These are phyloP conservation scores for Ennomos quercinarius DNA, from an alignment of 2,888 invertebrate species.

Conservation along the genomic window DNA sequence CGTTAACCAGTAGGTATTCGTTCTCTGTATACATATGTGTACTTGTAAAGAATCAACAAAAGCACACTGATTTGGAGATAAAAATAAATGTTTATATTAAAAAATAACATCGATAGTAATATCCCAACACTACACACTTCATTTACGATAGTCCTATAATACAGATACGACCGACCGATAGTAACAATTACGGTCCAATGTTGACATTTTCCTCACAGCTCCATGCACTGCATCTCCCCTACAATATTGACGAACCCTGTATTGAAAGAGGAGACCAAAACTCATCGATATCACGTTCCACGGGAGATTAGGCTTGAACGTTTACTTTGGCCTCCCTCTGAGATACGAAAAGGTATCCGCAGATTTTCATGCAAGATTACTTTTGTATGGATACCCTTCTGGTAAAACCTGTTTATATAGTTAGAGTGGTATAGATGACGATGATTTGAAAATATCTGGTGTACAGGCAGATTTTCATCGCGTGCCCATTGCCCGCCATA, in stretches of 20 bases:
- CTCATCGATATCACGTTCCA: constrained; percentile 73
- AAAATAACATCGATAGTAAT: background rate
- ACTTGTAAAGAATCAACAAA: too few species aligned
- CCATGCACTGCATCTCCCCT: constrained; percentile 38
- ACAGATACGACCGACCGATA: constrained; percentile 41
- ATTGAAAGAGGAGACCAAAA: constrained; percentile 40
- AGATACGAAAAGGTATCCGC: constrained; percentile 37
- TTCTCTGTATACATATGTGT: too few species aligned
- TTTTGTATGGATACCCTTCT: constrained; percentile 20
- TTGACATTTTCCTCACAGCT: constrained; percentile 69
- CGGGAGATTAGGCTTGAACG: constrained; percentile 69
- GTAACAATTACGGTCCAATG: constrained; percentile 62
- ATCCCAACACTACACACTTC: constrained; percentile 27
- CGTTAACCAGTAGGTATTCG: too few species aligned
- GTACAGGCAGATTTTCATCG: background rate
- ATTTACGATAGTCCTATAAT: constrained; percentile 35
- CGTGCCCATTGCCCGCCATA: too few species aligned
- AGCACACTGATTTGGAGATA: too few species aligned
- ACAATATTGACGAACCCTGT: constrained; percentile 42
- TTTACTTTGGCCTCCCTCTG: constrained; percentile 47
- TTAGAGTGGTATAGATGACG: background rate
- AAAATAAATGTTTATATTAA: too few species aligned
- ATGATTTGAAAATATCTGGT: constrained; percentile 3
- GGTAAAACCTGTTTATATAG: background rate
- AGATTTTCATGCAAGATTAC: constrained; percentile 62